These are phyloP conservation scores for Asteroscopus sphinx DNA, from an alignment of 2,888 invertebrate species.

Conservation along the genomic window DNA sequence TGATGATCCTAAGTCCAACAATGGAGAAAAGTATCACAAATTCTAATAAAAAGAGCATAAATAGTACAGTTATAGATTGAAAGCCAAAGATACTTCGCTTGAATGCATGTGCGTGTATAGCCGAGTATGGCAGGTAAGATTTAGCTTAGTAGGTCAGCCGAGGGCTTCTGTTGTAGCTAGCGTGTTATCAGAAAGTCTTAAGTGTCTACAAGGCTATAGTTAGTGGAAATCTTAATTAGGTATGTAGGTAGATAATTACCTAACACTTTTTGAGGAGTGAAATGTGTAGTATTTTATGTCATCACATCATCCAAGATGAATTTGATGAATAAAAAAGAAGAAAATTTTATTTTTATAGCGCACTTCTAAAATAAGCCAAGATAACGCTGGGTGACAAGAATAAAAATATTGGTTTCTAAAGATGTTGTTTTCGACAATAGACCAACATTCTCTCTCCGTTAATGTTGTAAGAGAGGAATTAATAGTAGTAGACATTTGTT, in stretches of 20 bases:
- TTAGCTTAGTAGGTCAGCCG: conserved; percentile 55
- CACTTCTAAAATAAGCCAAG: no score
- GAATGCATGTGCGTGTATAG: conserved; percentile 45
- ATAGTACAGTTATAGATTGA: conserved; percentile 44
- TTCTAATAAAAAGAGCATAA: conserved; percentile 20
- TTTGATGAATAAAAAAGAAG: no score
- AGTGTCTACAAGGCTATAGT: conserved; percentile 20
- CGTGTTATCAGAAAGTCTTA: conserved; percentile 44
- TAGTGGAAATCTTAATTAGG: conserved; percentile 21
- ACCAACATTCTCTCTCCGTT: no score
- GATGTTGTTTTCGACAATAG: no score
- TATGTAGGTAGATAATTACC: conserved; percentile 10
- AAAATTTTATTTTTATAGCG: no score
- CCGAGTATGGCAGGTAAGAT: conserved; percentile 42
- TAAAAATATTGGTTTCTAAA: no score
- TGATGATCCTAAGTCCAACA: background rate
- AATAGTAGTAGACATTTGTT: no score
- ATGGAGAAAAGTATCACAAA: background rate
- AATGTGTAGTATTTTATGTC: no score
- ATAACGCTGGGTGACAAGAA: no score
- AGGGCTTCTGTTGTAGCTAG: conserved; percentile 46
- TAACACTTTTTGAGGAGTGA: no score
- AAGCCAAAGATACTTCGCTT: conserved; percentile 51
- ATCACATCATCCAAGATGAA: no score
- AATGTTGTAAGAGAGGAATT: no score